phyloP scores from a whole-genome alignment of 2,113 vertebrate genomes.

The Antigone vipio region DNA sequence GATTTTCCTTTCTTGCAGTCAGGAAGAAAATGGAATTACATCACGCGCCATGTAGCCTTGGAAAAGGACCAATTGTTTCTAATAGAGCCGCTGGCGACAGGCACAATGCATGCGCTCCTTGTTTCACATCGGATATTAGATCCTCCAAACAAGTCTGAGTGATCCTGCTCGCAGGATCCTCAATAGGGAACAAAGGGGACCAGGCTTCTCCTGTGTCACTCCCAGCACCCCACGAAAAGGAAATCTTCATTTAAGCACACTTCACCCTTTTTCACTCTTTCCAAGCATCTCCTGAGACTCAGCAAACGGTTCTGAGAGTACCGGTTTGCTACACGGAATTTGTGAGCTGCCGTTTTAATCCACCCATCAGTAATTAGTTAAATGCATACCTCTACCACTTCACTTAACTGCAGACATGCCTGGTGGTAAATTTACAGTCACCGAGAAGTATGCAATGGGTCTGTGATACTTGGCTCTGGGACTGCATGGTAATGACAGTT shows the following conservation, averaged over 20 bases:
- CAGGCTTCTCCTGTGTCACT: constrained; percentile 79
- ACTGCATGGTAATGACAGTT: not conserved
- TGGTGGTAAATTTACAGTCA: not conserved
- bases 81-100: constrained; percentile 80
- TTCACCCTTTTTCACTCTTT: not conserved
- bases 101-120: constrained; percentile 77
- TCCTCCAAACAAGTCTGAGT: constrained; percentile 74
- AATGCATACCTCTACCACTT: not conserved
- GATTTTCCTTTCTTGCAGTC: constrained; percentile 83
- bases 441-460: not conserved
- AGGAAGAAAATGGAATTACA: constrained; percentile 86
- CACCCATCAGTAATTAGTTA: not conserved
- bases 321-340: not conserved
- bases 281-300: not conserved
- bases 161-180: constrained; percentile 75
- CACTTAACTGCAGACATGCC: not conserved
- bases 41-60: constrained; percentile 77
- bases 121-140: constrained; percentile 84
- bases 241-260: constrained; percentile 88
- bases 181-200: constrained; percentile 82
- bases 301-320: not conserved
- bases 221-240: constrained; percentile 63
- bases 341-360: not conserved
- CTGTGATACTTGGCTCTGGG: not conserved
- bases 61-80: constrained; percentile 83